These are phyloP conservation scores for Indicator indicator DNA, from an alignment of 2,113 vertebrate species.

Conservation along the genomic window DNA sequence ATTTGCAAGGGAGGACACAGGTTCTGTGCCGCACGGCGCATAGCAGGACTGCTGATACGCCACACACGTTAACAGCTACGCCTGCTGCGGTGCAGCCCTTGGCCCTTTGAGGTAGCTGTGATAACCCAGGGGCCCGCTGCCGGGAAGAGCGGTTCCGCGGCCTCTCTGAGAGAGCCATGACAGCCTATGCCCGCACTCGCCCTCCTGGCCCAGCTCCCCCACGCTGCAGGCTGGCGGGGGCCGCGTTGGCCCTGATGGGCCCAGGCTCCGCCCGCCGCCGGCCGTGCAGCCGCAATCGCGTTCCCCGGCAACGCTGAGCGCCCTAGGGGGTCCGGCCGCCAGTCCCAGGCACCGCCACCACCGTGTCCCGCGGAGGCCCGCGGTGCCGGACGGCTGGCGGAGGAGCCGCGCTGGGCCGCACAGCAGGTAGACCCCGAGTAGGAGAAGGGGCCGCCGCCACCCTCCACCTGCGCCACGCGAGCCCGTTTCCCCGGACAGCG, in stretches of 20 bases:
- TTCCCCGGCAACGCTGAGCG: background rate
- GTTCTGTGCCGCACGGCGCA: accelerated
- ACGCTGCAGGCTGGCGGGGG: background rate
- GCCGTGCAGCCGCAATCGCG: background rate
- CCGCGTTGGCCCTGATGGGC: background rate
- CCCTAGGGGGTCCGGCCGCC: background rate
- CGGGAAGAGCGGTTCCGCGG: too few relatives aligned
- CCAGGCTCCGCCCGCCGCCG: background rate
- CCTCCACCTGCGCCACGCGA: background rate
- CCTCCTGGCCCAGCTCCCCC: too few relatives aligned
- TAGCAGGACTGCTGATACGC: accelerated
- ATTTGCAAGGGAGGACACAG: accelerated
- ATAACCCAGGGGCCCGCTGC: accelerated
- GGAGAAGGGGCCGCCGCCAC: too few relatives aligned
- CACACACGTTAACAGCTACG: accelerated
- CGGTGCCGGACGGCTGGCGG: too few relatives aligned
- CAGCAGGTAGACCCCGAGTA: background rate
- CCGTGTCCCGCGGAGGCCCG: background rate
- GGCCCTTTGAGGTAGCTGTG: accelerated
- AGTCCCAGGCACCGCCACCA: too few relatives aligned
- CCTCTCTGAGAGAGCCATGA: accelerated
- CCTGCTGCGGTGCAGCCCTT: background rate
- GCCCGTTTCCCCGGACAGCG: background rate
- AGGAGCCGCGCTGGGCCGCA: background rate
- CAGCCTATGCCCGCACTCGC: accelerated